Conservation (phyloP, 2,113 vertebrate genomes). For the Periophthalmodon schlosseri region DNA sequence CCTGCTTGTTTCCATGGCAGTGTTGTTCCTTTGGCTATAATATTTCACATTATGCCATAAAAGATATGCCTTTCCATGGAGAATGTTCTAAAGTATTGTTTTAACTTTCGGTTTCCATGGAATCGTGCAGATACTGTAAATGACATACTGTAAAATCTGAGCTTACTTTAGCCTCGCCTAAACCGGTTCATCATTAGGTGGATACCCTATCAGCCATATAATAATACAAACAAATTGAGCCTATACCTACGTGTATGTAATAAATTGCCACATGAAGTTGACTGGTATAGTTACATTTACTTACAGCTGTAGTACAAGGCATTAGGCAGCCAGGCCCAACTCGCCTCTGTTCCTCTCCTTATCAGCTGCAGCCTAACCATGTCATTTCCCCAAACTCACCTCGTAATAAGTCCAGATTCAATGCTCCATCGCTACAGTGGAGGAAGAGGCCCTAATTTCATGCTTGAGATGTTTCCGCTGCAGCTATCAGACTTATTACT, state of each 20-base stretch:
- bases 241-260: no score
- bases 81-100: no score
- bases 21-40: no score
- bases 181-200: no score
- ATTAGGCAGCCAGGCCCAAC: constrained; percentile 11
- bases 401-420: constrained; percentile 49
- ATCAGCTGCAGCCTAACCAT: constrained; percentile 27
- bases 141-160: no score
- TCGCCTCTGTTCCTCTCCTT: constrained; percentile 28
- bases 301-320: neutral
- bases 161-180: no score
- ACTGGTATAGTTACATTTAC: constrained; percentile 1
- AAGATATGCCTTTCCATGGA: no score
- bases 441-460: constrained; percentile 57
- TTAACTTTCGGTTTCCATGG: no score
- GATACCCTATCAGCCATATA: neutral
- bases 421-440: constrained; percentile 39
- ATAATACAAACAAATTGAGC: neutral
- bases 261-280: neutral
- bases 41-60: no score
- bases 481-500: constrained; percentile 55
- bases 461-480: constrained; percentile 58
- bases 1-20: no score
- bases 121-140: no score
- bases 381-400: constrained; percentile 31